Evolutionary conservation across 2,888 invertebrate genomes (phyloP).

Genomic region (Habrosyne pyritoides): DNA sequence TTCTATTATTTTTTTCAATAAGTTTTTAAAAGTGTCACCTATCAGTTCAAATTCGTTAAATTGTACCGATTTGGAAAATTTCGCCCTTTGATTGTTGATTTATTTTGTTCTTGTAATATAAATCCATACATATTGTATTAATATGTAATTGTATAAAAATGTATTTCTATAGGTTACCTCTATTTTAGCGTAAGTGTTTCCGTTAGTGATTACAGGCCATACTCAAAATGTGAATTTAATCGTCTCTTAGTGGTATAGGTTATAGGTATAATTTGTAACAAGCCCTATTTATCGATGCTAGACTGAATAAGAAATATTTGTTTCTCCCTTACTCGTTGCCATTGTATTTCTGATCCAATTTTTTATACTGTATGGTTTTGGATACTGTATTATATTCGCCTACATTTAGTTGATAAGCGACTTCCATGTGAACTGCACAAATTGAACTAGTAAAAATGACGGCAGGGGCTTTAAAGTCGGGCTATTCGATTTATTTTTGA

Average conservation of each 20-base stretch:
- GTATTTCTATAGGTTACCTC: constrained; percentile 65
- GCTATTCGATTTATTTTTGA: constrained; percentile 61
- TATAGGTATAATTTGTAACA: constrained; percentile 51
- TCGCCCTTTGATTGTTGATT: constrained; percentile 48
- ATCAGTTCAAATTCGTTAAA: constrained; percentile 63
- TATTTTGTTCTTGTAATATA: constrained; percentile 65
- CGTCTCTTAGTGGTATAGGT: constrained; percentile 61
- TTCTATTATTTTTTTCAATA: constrained; percentile 44
- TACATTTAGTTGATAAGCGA: constrained; percentile 60
- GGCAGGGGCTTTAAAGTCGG: constrained; percentile 54
- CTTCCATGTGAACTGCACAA: constrained; percentile 79
- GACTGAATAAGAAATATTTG: constrained; percentile 55
- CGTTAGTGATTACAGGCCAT: constrained; percentile 72
- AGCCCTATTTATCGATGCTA: constrained; percentile 57
- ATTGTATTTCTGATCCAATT: constrained; percentile 41
- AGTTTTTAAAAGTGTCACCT: constrained; percentile 46
- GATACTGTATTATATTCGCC: constrained; percentile 49
- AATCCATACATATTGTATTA: constrained; percentile 57
- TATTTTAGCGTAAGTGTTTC: constrained; percentile 68
- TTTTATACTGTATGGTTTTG: constrained; percentile 52
- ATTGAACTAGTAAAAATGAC: constrained; percentile 50
- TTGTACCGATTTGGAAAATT: constrained; percentile 31
- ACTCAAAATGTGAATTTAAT: constrained; percentile 76
- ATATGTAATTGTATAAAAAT: constrained; percentile 66
- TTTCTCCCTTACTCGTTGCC: constrained; percentile 35